Base-by-base conservation (phyloP, 2,888 invertebrate genomes). In the Ditula angustiorana region DNA sequence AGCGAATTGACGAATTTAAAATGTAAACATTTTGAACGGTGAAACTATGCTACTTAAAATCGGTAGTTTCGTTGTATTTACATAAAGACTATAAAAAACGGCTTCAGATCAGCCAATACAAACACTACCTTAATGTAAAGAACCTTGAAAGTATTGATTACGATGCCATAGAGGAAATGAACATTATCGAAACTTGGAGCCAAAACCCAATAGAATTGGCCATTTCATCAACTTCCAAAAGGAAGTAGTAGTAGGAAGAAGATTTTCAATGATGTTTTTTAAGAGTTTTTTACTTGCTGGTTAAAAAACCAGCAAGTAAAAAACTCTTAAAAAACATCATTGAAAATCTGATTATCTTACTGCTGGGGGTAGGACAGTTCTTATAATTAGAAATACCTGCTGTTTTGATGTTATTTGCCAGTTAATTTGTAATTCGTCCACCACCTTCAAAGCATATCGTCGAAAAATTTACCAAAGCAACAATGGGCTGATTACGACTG, bases 1-100 rank as follows among this genome's bases (percentile, higher is more conserved):
- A 57, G 30, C 13, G 13, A 10, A 7, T 56, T 28, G 7, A 28
- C 44, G 2, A 19, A 56, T 13, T 28, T 56, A 19, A 56, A 56
- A 28, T 56, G 44, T n/a, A 41, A 41, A 56, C n/a, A 7, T 55
- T 8, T 44, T 44, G 7, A 57, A 57, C 23, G 57, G 30, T 2
- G 33, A 46, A 11, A 8, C 33, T 13, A 57, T 44, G 21, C 44
- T 8, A 0, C 7, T 47, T 11, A 57, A 23, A n/a, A 5, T 57
- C 0, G 10, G 23, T 13, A 30, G n/a, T 23, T 57, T 57, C 23
- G 4, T 46, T 23, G 33, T 13, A 55, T 24, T 10, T 23, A 33
- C 16, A 30, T 30, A 1, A 57, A 21, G 5, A 28, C 21, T n/a
- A 44, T 50, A 10, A 21, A 50, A 30, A 10, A 19, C 8, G 50